phyloP scores from a whole-genome alignment of 2,797 vertebrate genomes.

The Scolopax bukidnonensis region DNA sequence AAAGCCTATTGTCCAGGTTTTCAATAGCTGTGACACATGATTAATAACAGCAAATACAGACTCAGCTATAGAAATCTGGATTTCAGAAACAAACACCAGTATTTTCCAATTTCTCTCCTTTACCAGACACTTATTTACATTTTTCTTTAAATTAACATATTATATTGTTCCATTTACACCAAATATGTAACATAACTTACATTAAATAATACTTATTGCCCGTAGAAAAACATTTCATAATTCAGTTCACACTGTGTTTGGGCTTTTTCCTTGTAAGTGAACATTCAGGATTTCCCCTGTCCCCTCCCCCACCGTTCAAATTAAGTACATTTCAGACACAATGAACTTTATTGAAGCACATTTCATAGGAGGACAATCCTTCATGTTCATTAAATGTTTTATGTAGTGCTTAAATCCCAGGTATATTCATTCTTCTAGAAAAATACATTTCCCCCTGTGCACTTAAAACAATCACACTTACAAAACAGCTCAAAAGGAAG shows the following conservation, averaged over 20 bases:
- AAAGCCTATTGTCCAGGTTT: conserved; percentile 47
- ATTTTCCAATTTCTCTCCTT: background rate
- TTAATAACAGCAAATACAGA: conserved; percentile 32
- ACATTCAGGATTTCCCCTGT: background rate
- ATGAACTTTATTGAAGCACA: background rate
- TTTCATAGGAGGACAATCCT: background rate
- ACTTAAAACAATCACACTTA: background rate
- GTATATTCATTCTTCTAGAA: conserved; percentile 44
- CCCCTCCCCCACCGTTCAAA: background rate
- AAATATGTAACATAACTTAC: conserved; percentile 22
- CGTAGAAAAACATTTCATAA: conserved; percentile 37
- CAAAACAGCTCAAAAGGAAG: background rate
- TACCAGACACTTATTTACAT: conserved; percentile 10
- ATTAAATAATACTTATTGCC: conserved; percentile 56
- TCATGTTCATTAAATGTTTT: background rate
- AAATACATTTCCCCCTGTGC: conserved; percentile 31
- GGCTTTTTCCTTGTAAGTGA: background rate
- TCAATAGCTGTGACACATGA: background rate
- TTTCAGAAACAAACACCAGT: background rate
- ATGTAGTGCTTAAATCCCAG: background rate
- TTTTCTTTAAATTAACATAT: conserved; percentile 40
- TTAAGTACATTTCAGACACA: conserved; percentile 3
- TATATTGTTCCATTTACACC: background rate
- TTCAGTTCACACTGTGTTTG: background rate
- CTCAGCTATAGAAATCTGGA: conserved; percentile 22